Evolutionary conservation across 2,888 invertebrate species (phyloP), one percentile per base, ranked within the genome.

Genomic region (Altica lythri): DNA sequence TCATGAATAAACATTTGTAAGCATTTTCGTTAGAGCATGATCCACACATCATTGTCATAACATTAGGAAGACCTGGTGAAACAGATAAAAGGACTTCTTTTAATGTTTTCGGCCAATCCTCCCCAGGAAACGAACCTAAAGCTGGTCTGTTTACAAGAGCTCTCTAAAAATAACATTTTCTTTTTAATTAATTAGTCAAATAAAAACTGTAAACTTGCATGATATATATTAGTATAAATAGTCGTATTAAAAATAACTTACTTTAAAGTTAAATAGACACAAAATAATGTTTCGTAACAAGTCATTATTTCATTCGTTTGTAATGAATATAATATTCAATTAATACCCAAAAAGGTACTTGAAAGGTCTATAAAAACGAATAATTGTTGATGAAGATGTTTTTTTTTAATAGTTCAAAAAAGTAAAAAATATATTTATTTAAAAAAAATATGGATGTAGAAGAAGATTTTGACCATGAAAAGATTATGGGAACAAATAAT

Each of bases 21-120:
- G 97, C 95, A 77, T 99, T 98, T 79, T 99, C 98, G 72, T 96
- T 95, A 0, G 98, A 95, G 68, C 97, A 98, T 0, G 97, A 93
- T 1, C 95, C 95, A 71, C 96, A 96, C 87, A 95, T 94, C 95
- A 99, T 98, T 0, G 98, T 97, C 43, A 91, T 89, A 2, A 96
- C 83, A 67, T 89, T 83, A 2, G 80, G 79, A 42, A 96, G 75
- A 2, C 92, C 93, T 19, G 97, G 97, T 0, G 72, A 69, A 6
- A 68, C 65, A 2, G 66, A 62, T 2, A 71, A 74, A 12, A 98
- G 78, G 22, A 92, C 84, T 56, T 81, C 81, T 60, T 82, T 83
- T 38, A 98, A 75, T 73, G 87, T 86, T 1, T 83, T 75, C 0
- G 91, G 89, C 92, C 95, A 98, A 69, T 96, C 92, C 35, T 80